A percentile compares a stretch with the other conserved stretches of the same genome.
Conservation (phyloP, 2,888 invertebrate species). For the Physocephala rufipes region DNA sequence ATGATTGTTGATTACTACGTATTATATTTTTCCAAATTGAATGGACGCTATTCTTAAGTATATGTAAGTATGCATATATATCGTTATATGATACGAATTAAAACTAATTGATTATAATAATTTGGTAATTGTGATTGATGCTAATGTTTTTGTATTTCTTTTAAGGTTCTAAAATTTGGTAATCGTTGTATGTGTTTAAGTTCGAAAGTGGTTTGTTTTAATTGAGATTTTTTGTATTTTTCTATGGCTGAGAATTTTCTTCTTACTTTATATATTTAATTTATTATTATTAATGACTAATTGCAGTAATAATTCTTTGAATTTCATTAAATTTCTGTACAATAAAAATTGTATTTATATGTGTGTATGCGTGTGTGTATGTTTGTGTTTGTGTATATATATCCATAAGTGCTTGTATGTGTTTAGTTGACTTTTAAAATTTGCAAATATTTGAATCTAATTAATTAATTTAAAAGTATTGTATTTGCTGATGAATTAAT, state of each 20-base stretch:
- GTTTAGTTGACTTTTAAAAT: no score
- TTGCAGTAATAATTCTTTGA: slow-evolving; percentile 5
- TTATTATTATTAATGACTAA: slow-evolving; percentile 23
- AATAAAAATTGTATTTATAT: background rate
- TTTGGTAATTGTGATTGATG: background rate
- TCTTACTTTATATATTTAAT: slow-evolving; percentile 1
- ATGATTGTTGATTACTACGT: slow-evolving; percentile 7
- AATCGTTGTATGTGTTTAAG: slow-evolving; percentile 62
- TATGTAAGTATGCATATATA: slow-evolving; percentile 26
- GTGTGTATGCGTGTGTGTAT: background rate
- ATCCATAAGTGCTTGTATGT: no score
- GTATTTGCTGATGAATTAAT: slow-evolving; percentile 40
- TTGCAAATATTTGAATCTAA: slow-evolving; percentile 14
- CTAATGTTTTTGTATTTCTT: slow-evolving; percentile 33
- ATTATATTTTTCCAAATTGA: no score
- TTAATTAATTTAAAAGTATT: slow-evolving; percentile 16
- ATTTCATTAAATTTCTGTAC: no score
- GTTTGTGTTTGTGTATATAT: background rate
- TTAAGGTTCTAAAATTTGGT: slow-evolving; percentile 45
- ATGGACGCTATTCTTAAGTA: background rate
- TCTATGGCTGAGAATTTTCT: slow-evolving; percentile 7
- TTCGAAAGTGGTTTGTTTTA: slow-evolving; percentile 63
- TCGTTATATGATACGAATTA: slow-evolving; percentile 22
- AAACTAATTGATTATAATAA: no score
- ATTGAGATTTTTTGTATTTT: no score